Evolutionary conservation across 64 coral and sea anemone species (phyloP), one percentile per base, ranked within the genome.

Genomic region (Montipora cactus): DNA sequence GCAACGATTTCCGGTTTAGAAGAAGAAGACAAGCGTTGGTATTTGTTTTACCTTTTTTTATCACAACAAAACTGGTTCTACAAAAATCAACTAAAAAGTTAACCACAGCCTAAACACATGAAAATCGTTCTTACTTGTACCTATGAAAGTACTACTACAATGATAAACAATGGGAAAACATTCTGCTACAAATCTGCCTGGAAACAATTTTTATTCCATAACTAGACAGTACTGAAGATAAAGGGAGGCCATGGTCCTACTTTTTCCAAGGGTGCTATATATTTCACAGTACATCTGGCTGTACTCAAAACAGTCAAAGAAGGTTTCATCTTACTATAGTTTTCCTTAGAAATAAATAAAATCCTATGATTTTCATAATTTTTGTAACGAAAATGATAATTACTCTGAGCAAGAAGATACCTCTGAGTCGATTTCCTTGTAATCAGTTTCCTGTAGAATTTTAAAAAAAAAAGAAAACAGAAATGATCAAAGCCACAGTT

Each of bases 371-470:
- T 64, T 64, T 64, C 59, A 64, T 15, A 64, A 64, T 15, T 64
- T 64, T 11, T 64, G 8, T 7, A 12, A 64, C 8, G 18, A 64
- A 12, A 64, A 64, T 15, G 59, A 64, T 64, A 7, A 15, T 64
- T 15, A 64, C 59, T 64, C 59, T 64, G 59, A 64, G 18, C 59
- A 64, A 11, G 59, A 64, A 64, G 59, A 64, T 64, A 7, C 10
- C 13, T 64, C 9, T 64, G 59, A 14, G 59, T 7, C 59, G 13
- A 18, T n/a, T 74, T 74, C n/a, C 22, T 74, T 4, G 70, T 74
- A 74, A 74, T 22, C 70, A 25, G 0, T 74, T 74, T 74, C 70
- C 70, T 74, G 70, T 74, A 22, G 70, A 74, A 74, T 74, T 74
- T 37, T 44, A 74, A 22, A 74, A 0, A 44, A 74, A n/a, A 23